Evolutionary conservation across 2,797 vertebrate genomes (phyloP).

Genomic region (Macropodus opercularis): DNA sequence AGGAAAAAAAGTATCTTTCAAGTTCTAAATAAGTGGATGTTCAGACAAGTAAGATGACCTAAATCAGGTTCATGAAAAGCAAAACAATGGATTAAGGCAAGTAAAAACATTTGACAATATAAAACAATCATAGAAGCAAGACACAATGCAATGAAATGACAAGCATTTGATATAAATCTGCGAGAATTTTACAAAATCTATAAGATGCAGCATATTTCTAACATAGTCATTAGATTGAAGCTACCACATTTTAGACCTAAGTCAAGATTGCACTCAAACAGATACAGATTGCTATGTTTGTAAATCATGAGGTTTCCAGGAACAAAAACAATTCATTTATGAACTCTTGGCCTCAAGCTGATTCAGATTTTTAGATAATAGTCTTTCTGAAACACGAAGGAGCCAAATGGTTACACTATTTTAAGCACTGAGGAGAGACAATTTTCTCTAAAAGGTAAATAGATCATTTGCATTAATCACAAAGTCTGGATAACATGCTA

Average conservation of each 20-base stretch:
- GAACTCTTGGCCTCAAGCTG: background rate
- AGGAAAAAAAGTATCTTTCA: background rate
- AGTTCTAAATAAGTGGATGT: background rate
- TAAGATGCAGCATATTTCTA: constrained; percentile 9
- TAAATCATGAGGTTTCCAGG: background rate
- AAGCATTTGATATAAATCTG: constrained; percentile 9
- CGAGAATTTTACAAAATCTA: constrained; percentile 10
- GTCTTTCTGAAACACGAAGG: constrained; percentile 9
- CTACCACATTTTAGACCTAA: background rate
- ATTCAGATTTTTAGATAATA: constrained; percentile 5
- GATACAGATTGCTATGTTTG: constrained; percentile 9
- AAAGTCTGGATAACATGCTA: constrained; percentile 23
- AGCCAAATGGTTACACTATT: background rate
- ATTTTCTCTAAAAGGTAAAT: constrained; percentile 2
- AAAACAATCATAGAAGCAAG: constrained; percentile 1
- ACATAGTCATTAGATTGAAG: constrained; percentile 25
- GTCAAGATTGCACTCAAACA: constrained; percentile 32
- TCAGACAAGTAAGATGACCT: background rate
- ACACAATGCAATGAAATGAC: constrained; percentile 15
- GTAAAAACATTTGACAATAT: constrained; percentile 15
- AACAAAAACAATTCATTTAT: constrained; percentile 9
- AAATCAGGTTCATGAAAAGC: background rate
- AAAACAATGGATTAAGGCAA: constrained; percentile 27
- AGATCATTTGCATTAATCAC: constrained; percentile 8
- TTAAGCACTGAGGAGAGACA: constrained; percentile 1